Evolutionary conservation across 2,113 vertebrate species (phyloP).

Genomic region (Alces alces): DNA sequence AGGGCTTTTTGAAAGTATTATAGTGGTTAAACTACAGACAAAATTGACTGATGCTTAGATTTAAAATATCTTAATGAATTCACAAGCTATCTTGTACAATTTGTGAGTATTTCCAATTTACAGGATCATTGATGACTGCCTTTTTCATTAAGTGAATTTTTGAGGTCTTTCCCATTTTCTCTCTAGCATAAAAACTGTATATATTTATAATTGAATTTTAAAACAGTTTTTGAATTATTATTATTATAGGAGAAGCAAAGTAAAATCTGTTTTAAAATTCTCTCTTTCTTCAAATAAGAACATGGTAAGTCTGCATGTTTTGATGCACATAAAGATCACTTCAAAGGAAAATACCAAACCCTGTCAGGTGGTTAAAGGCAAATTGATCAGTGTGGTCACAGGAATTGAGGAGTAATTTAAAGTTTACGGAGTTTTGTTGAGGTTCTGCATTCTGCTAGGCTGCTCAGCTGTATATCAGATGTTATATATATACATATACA

Average conservation of each 20-base stretch:
- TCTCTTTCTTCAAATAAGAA: not conserved
- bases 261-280: not conserved
- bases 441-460: not conserved
- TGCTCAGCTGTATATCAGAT: not conserved
- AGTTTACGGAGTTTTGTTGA: not conserved
- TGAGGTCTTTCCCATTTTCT: not conserved
- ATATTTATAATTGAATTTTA: not conserved
- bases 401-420: not conserved
- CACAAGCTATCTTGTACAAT: not conserved
- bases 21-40: not conserved
- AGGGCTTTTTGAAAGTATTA: not conserved
- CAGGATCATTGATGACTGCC: conserved; percentile 47
- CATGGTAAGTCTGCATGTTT: not conserved
- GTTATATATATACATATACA: no score
- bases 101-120: conserved; percentile 60
- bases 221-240: not conserved
- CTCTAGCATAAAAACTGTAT: not conserved
- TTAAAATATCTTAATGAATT: conserved; percentile 46
- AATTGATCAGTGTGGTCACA: not conserved
- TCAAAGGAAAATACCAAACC: not conserved
- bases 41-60: not conserved
- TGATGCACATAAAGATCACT: not conserved
- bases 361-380: not conserved
- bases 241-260: not conserved
- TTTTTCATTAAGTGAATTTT: conserved; percentile 50